These are phyloP conservation scores for Rhipidura dahli DNA, from an alignment of 2,113 vertebrate genomes.

Conservation along the genomic window DNA sequence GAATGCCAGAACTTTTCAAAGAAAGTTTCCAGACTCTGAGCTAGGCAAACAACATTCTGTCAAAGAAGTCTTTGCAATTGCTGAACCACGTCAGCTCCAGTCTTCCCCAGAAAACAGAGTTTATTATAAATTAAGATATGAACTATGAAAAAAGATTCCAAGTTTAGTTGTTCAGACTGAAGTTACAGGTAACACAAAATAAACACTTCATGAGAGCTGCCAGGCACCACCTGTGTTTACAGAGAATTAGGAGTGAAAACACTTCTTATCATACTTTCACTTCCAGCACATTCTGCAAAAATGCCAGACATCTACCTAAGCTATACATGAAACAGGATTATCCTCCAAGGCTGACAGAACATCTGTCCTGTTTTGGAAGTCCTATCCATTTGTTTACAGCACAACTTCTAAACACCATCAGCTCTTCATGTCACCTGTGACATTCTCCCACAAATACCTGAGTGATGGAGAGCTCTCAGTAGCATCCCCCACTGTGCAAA, in stretches of 20 bases:
- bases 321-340: background rate
- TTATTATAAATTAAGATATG: background rate
- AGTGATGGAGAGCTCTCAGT: background rate
- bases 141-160: background rate
- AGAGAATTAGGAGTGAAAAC: background rate
- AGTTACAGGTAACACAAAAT: background rate
- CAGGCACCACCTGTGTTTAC: background rate
- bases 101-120: background rate
- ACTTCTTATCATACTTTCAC: background rate
- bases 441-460: background rate
- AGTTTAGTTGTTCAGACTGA: background rate
- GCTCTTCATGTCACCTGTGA: background rate
- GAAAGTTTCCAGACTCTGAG: background rate
- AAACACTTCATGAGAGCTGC: background rate
- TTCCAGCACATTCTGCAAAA: background rate
- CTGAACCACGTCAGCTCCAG: background rate
- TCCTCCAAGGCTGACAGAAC: background rate
- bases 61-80: background rate
- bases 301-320: background rate
- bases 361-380: background rate
- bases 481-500: background rate
- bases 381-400: background rate
- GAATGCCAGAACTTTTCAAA: background rate
- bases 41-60: background rate
- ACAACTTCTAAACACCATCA: background rate